Evolutionary conservation across 2,797 vertebrate genomes (phyloP), one percentile per base, ranked within the genome.

Genomic region (Chrysocyon brachyurus): DNA sequence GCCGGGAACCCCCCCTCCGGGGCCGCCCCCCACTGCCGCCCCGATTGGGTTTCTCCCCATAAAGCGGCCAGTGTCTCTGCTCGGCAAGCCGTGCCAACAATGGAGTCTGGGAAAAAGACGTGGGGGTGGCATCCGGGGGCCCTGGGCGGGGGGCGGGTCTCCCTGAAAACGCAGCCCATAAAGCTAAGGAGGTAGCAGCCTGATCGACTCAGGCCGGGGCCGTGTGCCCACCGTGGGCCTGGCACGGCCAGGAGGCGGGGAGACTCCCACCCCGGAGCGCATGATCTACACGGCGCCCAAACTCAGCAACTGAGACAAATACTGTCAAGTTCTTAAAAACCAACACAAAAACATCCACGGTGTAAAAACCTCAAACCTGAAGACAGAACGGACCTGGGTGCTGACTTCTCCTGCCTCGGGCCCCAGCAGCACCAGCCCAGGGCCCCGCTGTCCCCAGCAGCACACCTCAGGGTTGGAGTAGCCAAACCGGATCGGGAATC

Each of bases 31-130:
- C 84, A 68, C 12, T 0, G n/a, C 61, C 9, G 22, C 72, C 95
- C 98, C 94, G 98, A 99, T 99, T 98, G 97, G 96, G 98, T 98
- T 99, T 99, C 98, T 97, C 93, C 98, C 98, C 98, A 99, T 98
- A 98, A 98, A 98, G 98, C 98, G n/a, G 12, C 96, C 98, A 98
- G 98, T 98, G 98, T 99, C 97, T 98, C 98, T 98, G 98, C 98
- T 98, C 97, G 97, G 97, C 94, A 98, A 98, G 98, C 98, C 98
- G 90, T 98, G 94, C 98, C 96, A 77, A 98, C 96, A 98, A 97
- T n/a, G 96, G 94, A 97, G 97, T 96, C 96, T 98, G 97, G 97
- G 97, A 98, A 92, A 96, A 97, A 98, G 92, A 78, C 15, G 22
- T 90, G 96, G 95, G 40, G 72, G 81, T 19, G 77, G 95, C 72